Percentiles rank a stretch among this genome's conserved stretches.
phyloP scores from a whole-genome alignment of 2,113 vertebrate genomes.

The Ceyx margarethae region DNA sequence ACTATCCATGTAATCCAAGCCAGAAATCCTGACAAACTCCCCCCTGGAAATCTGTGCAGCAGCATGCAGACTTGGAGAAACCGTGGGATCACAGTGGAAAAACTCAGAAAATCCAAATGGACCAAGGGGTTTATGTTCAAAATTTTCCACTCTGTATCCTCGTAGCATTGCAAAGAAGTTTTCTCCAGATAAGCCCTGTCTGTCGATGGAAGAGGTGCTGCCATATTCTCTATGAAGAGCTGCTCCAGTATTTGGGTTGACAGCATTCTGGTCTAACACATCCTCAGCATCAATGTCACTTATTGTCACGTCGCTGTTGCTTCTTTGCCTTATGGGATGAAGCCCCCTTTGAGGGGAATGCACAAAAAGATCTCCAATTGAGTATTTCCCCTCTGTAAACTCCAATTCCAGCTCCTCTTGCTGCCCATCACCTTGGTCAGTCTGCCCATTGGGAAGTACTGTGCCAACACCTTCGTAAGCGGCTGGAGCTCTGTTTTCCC shows the following conservation, averaged over 20 bases:
- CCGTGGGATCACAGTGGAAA: slow-evolving; percentile 81
- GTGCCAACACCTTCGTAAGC: slow-evolving; percentile 83
- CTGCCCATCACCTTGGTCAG: slow-evolving; percentile 79
- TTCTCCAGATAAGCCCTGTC: slow-evolving; percentile 89
- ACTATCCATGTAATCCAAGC: slow-evolving; percentile 87
- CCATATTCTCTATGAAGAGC: slow-evolving; percentile 94
- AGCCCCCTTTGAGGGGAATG: slow-evolving; percentile 88
- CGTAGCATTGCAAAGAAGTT: slow-evolving; percentile 90
- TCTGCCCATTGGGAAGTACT: slow-evolving; percentile 85
- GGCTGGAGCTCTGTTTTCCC: slow-evolving; percentile 82
- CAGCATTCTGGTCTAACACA: slow-evolving; percentile 88
- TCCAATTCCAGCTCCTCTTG: slow-evolving; percentile 83
- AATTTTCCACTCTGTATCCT: slow-evolving; percentile 84
- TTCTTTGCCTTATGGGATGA: slow-evolving; percentile 92
- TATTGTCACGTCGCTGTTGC: slow-evolving; percentile 97
- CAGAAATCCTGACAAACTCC: slow-evolving; percentile 89
- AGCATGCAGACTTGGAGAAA: slow-evolving; percentile 92
- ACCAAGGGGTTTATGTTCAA: slow-evolving; percentile 82
- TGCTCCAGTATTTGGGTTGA: slow-evolving; percentile 95
- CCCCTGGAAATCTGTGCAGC: slow-evolving; percentile 91
- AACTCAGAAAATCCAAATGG: slow-evolving; percentile 86
- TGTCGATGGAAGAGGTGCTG: slow-evolving; percentile 95
- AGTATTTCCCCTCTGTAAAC: slow-evolving; percentile 82
- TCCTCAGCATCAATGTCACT: slow-evolving; percentile 96
- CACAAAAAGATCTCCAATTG: slow-evolving; percentile 84